Evolutionary conservation across 2,797 vertebrate genomes (phyloP).

Genomic region (Knipowitschia caucasica): DNA sequence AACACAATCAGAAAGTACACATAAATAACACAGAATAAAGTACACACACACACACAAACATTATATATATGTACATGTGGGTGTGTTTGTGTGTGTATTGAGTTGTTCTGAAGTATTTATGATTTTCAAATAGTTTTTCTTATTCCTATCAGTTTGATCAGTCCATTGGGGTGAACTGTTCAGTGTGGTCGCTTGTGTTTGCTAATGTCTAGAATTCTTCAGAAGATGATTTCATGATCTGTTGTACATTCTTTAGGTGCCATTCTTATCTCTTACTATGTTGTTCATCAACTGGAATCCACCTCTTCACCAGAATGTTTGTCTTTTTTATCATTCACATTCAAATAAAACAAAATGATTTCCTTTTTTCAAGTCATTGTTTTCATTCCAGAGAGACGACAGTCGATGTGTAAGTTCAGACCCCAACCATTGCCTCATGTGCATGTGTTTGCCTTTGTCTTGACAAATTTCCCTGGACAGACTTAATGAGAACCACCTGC

Average conservation of each 20-base stretch:
- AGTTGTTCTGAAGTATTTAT: slow-evolving; percentile 5
- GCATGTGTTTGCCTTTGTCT: slow-evolving; percentile 34
- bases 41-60: too few relatives aligned
- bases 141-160: slow-evolving; percentile 1
- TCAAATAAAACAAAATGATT: slow-evolving; percentile 7
- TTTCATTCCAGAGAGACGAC: slow-evolving; percentile 7
- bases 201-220: slow-evolving; percentile 24
- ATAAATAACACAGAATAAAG: too few relatives aligned
- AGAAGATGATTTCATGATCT: slow-evolving; percentile 12
- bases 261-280: slow-evolving; percentile 60
- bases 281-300: slow-evolving; percentile 52
- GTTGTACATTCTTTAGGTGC: slow-evolving; percentile 55
- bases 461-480: slow-evolving; percentile 25
- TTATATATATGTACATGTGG: too few relatives aligned
- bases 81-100: slow-evolving; percentile 16
- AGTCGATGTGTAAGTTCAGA: slow-evolving; percentile 19
- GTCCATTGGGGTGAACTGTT: background rate
- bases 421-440: background rate
- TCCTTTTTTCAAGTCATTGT: slow-evolving; percentile 5
- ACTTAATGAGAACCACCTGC: slow-evolving; percentile 57
- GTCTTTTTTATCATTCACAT: slow-evolving; percentile 16
- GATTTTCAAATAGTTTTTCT: slow-evolving; percentile 6
- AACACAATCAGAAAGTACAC: too few relatives aligned
- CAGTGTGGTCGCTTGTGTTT: slow-evolving; percentile 13
- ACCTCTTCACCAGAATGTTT: slow-evolving; percentile 22